These are phyloP conservation scores for Triops longicaudatus DNA, from an alignment of 1,140 invertebrate genomes.

Conservation along the genomic window DNA sequence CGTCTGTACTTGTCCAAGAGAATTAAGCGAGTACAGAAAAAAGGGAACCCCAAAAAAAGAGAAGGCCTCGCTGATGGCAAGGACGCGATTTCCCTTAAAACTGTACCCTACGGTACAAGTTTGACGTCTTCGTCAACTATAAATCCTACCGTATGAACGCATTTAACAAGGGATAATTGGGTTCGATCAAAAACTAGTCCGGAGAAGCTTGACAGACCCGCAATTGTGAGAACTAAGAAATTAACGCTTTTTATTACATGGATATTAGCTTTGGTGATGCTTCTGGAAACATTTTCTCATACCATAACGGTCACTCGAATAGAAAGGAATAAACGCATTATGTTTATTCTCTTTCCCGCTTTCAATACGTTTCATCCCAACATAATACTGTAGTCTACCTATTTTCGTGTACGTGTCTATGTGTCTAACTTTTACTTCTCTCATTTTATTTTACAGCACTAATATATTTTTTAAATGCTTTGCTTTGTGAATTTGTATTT, in stretches of 20 bases:
- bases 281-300: not conserved
- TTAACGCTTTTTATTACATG: not conserved
- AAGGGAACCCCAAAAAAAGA: not conserved
- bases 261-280: not conserved
- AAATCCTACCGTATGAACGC: not conserved
- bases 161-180: not conserved
- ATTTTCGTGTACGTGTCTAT: no score
- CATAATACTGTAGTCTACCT: no score
- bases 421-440: no score
- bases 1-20: not conserved
- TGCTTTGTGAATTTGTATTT: no score
- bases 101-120: constrained; percentile 5
- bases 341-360: no score
- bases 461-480: no score
- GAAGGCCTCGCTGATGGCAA: constrained; percentile 9
- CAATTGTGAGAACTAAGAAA: not conserved
- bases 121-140: not conserved
- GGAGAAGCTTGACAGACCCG: not conserved
- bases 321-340: not conserved
- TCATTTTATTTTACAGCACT: no score
- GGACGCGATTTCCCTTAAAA: constrained; percentile 15
- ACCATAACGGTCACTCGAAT: not conserved
- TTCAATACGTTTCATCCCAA: no score
- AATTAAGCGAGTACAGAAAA: not conserved
- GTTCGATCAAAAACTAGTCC: not conserved